phyloP scores from a whole-genome alignment of 1,140 invertebrate species.

The Drosophila hydei region DNA sequence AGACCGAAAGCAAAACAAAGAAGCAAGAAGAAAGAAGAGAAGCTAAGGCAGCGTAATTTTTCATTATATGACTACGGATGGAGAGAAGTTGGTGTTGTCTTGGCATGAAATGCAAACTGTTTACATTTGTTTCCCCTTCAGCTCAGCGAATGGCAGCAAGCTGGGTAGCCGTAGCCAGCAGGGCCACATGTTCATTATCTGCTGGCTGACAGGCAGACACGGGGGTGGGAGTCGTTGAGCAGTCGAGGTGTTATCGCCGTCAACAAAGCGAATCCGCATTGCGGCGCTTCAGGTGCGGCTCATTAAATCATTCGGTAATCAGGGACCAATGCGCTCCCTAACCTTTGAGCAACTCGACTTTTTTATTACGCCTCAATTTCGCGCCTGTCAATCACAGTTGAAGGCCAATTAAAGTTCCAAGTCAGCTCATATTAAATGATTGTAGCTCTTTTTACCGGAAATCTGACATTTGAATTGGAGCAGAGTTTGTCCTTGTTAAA shows the following conservation, averaged over 20 bases:
- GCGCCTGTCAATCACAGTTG: constrained; percentile 60
- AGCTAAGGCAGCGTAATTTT: constrained; percentile 62
- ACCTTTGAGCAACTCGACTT: constrained; percentile 7
- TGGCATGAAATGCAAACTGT: constrained; percentile 73
- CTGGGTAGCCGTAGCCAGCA: no score
- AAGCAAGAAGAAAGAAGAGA: neutral
- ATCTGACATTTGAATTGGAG: neutral
- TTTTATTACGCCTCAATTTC: constrained; percentile 12
- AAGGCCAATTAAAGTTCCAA: constrained; percentile 61
- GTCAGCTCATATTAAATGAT: neutral
- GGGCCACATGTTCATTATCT: constrained; percentile 65
- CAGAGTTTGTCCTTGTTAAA: neutral
- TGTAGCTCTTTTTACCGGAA: neutral
- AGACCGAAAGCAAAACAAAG: constrained; percentile 21
- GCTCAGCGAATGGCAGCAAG: constrained; percentile 21
- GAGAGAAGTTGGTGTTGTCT: constrained; percentile 15
- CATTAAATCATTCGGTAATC: constrained; percentile 75
- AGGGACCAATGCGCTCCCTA: constrained; percentile 2
- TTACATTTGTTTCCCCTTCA: constrained; percentile 71
- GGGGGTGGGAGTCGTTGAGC: neutral
- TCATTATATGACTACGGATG: constrained; percentile 45
- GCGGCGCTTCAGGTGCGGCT: constrained; percentile 60
- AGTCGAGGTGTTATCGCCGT: constrained; percentile 17
- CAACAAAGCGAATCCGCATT: constrained; percentile 24
- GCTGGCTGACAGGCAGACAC: constrained; percentile 12